phyloP scores from a whole-genome alignment of 2,888 invertebrate genomes.

The Achlya flavicornis region DNA sequence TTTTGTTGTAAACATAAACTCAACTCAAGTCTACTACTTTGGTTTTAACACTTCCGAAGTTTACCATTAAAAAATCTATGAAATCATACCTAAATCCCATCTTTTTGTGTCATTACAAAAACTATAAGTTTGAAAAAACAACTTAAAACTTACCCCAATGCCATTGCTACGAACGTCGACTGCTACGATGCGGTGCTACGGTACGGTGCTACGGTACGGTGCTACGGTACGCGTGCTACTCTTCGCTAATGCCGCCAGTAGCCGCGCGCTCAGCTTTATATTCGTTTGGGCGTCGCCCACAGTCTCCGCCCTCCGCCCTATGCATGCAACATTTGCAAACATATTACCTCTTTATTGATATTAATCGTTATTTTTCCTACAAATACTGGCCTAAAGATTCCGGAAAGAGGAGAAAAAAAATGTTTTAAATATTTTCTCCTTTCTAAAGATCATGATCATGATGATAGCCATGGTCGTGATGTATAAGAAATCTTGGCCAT shows the following conservation, averaged over 20 bases:
- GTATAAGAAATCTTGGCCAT: no score
- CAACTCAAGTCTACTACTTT: no score
- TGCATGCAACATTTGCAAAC: conserved; percentile 30
- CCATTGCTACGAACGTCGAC: conserved; percentile 46
- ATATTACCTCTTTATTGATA: conserved; percentile 40
- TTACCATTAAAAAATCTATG: no score
- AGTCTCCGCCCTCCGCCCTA: conserved; percentile 17
- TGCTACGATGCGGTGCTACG: conserved; percentile 43
- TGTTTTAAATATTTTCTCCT: no score
- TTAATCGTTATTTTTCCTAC: conserved; percentile 45
- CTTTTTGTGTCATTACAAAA: neutral
- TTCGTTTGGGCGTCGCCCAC: conserved; percentile 49
- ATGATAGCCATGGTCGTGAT: no score
- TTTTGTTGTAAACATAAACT: no score
- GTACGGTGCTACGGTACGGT: conserved; percentile 36
- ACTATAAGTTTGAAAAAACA: neutral
- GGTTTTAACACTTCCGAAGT: no score
- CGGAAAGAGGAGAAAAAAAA: neutral
- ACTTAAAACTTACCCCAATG: conserved; percentile 38
- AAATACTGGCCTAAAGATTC: conserved; percentile 14
- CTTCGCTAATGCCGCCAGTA: conserved; percentile 43
- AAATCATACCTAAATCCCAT: no score
- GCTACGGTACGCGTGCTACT: conserved; percentile 42
- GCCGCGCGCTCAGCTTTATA: conserved; percentile 60
- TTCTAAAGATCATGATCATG: no score